Conservation (phyloP, 2,888 invertebrate genomes). For the Nemapogon koenigi region DNA sequence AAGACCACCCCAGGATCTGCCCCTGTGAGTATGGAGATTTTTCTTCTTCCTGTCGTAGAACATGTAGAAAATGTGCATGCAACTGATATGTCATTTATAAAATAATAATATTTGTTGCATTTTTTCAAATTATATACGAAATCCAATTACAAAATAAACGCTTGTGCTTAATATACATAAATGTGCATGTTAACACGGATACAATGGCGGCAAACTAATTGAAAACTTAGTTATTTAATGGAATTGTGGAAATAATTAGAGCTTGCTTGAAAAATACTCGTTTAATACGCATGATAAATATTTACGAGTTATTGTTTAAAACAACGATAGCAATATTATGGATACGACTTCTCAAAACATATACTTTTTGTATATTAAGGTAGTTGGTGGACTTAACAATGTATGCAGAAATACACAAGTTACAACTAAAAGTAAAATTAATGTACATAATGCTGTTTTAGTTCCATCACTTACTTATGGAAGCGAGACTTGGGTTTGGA, state of each 20-base stretch:
- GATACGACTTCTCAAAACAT: too few relatives aligned
- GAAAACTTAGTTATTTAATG: constrained; percentile 24
- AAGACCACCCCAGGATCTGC: too few relatives aligned
- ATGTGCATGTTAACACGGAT: not conserved
- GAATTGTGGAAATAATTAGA: constrained; percentile 59
- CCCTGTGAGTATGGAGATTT: too few relatives aligned
- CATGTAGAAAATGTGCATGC: too few relatives aligned
- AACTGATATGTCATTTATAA: not conserved
- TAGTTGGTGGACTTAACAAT: too few relatives aligned
- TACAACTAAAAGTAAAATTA: too few relatives aligned
- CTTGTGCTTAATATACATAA: not conserved
- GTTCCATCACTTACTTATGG: too few relatives aligned
- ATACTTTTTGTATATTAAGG: too few relatives aligned
- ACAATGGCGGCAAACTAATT: constrained; percentile 5
- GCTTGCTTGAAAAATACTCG: constrained; percentile 52
- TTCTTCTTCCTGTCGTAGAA: too few relatives aligned
- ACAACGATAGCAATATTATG: constrained; percentile 22
- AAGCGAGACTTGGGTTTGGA: too few relatives aligned
- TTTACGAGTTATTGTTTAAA: constrained; percentile 59
- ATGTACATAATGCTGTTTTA: too few relatives aligned
- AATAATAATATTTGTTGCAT: not conserved
- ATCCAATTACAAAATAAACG: not conserved
- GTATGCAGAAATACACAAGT: too few relatives aligned
- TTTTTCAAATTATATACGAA: not conserved
- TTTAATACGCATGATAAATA: constrained; percentile 59